phyloP scores from a whole-genome alignment of 2,797 vertebrate species.

The Malurus splendens region DNA sequence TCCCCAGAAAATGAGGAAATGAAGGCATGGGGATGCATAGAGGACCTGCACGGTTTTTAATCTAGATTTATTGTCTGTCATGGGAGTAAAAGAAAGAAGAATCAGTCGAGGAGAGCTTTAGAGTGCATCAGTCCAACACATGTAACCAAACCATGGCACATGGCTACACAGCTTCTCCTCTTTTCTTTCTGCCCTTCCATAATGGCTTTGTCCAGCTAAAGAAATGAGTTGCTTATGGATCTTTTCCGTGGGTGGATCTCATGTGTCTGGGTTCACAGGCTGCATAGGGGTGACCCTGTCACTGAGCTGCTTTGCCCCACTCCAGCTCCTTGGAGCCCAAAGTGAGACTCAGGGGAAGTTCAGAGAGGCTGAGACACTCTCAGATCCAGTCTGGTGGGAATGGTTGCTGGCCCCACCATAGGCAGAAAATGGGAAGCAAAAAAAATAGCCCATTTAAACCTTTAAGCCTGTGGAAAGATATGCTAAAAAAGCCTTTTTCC shows the following conservation, averaged over 20 bases:
- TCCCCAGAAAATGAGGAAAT: not conserved
- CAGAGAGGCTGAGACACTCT: not conserved
- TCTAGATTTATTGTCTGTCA: not conserved
- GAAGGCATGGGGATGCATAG: not conserved
- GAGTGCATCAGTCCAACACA: not conserved
- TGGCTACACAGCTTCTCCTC: not conserved
- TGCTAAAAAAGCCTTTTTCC: not conserved
- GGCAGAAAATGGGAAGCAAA: not conserved
- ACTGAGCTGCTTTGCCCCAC: not conserved
- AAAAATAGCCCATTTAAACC: not conserved
- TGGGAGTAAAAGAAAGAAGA: not conserved
- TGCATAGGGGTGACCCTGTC: not conserved
- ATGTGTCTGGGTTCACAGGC: rapidly evolving
- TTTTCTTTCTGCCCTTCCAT: not conserved
- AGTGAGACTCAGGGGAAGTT: not conserved
- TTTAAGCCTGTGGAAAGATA: not conserved
- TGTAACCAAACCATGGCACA: not conserved
- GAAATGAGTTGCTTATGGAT: not conserved
- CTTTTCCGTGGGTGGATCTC: not conserved
- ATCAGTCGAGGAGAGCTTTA: not conserved
- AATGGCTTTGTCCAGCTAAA: not conserved
- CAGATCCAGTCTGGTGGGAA: not conserved
- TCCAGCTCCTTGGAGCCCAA: not conserved
- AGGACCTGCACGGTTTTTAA: not conserved
- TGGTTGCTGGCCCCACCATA: not conserved